phyloP scores from a whole-genome alignment of 2,888 invertebrate species.

The Lepetodrilus schrolli region DNA sequence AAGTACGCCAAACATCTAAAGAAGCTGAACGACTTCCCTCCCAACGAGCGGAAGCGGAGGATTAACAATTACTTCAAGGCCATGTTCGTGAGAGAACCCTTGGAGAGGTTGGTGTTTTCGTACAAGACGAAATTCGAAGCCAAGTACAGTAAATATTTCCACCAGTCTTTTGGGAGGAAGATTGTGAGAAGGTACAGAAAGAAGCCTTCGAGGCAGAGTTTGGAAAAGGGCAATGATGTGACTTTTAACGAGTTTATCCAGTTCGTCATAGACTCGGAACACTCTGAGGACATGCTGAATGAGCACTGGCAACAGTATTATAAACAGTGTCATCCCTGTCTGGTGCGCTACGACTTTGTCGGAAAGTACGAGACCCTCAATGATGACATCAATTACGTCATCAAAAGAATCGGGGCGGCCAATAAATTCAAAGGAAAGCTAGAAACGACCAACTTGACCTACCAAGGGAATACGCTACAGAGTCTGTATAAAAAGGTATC shows the following conservation, averaged over 20 bases:
- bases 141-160: conserved; percentile 73
- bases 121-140: conserved; percentile 87
- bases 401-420: conserved; percentile 29
- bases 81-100: conserved; percentile 89
- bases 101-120: conserved; percentile 89
- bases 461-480: conserved; percentile 38
- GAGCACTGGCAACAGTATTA: conserved; percentile 92
- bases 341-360: conserved; percentile 88
- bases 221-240: conserved; percentile 42
- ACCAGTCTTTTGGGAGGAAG: conserved; percentile 65
- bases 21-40: conserved; percentile 35
- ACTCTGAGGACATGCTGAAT: conserved; percentile 71
- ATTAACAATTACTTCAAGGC: conserved; percentile 82
- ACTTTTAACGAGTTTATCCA: conserved; percentile 43
- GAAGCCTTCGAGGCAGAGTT: conserved; percentile 39
- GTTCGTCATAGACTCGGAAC: conserved; percentile 42
- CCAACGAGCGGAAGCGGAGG: conserved; percentile 33
- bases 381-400: conserved; percentile 36
- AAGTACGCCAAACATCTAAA: conserved; percentile 42
- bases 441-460: conserved; percentile 29
- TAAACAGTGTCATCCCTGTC: conserved; percentile 88
- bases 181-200: conserved; percentile 41
- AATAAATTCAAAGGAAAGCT: conserved; percentile 37
- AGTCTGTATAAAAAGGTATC: conserved; percentile 81
- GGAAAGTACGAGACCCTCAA: conserved; percentile 88